Conservation (phyloP, 2,797 vertebrate species). For the Hyperoplus immaculatus region DNA sequence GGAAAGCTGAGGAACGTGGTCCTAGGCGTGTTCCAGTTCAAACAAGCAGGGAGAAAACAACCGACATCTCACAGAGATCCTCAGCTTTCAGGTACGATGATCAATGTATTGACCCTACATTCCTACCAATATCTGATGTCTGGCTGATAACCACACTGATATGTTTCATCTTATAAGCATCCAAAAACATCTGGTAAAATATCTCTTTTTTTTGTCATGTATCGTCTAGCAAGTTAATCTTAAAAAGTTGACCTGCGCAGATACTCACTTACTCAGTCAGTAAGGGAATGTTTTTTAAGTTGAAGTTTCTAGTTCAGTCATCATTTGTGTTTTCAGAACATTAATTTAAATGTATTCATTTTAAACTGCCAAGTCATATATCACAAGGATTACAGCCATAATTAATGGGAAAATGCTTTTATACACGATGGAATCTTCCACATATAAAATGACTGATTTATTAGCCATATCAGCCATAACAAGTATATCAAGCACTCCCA, state of each 20-base stretch:
- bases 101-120: neutral
- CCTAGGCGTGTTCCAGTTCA: conserved; percentile 94
- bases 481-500: neutral
- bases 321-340: neutral
- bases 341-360: neutral
- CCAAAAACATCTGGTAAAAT: neutral
- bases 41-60: conserved; percentile 91
- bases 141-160: neutral
- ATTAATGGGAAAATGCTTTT: neutral
- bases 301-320: neutral
- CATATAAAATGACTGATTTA: neutral
- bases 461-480: neutral
- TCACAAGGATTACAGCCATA: neutral
- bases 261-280: neutral
- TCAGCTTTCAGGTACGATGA: conserved; percentile 88
- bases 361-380: neutral
- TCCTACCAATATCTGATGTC: neutral
- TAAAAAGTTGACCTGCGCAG: neutral
- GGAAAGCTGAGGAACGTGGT: conserved; percentile 96
- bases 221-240: neutral
- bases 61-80: conserved; percentile 84
- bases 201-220: neutral
- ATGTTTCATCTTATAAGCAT: conserved; percentile 5
- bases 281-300: neutral
- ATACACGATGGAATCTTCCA: neutral